Evolutionary conservation across 2,888 invertebrate genomes (phyloP).

Genomic region (Drosophila engyochracea): DNA sequence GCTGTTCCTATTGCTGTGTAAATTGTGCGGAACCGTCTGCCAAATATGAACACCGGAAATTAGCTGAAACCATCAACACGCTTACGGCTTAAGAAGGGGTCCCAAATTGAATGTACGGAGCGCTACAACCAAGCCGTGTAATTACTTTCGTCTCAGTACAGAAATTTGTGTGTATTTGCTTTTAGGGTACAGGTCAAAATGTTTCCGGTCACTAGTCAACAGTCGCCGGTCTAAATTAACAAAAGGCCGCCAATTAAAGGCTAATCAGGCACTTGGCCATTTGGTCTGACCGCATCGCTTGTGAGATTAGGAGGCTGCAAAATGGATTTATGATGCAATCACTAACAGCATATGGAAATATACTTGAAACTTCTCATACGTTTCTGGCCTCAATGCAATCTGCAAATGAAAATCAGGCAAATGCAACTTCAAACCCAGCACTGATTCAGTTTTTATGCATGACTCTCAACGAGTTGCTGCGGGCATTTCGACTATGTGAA

Average conservation of each 20-base stretch:
- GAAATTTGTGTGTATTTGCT: slow-evolving; percentile 54
- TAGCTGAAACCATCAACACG: slow-evolving; percentile 55
- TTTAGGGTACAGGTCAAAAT: slow-evolving; percentile 32
- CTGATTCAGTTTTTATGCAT: slow-evolving; percentile 56
- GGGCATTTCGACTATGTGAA: slow-evolving; percentile 12
- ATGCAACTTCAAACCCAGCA: slow-evolving; percentile 40
- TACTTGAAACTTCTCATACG: slow-evolving; percentile 54
- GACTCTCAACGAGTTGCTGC: neutral
- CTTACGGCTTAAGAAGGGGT: slow-evolving; percentile 17
- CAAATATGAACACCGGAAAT: slow-evolving; percentile 79
- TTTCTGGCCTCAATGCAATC: slow-evolving; percentile 22
- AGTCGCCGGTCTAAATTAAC: slow-evolving; percentile 76
- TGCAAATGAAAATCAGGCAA: slow-evolving; percentile 49
- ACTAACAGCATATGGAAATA: slow-evolving; percentile 31
- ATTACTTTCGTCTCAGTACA: slow-evolving; percentile 67
- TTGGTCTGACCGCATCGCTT: slow-evolving; percentile 47
- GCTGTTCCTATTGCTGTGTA: slow-evolving; percentile 41
- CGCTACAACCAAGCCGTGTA: slow-evolving; percentile 57
- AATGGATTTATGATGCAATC: slow-evolving; percentile 64
- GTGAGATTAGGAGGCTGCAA: slow-evolving; percentile 17
- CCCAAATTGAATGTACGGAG: slow-evolving; percentile 66
- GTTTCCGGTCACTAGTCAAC: slow-evolving; percentile 13
- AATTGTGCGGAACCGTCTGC: slow-evolving; percentile 74
- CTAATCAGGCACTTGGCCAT: slow-evolving; percentile 78
- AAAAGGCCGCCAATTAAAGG: slow-evolving; percentile 75